These are phyloP conservation scores for Syrmaticus mikado DNA, from an alignment of 2,113 vertebrate genomes.

Conservation along the genomic window DNA sequence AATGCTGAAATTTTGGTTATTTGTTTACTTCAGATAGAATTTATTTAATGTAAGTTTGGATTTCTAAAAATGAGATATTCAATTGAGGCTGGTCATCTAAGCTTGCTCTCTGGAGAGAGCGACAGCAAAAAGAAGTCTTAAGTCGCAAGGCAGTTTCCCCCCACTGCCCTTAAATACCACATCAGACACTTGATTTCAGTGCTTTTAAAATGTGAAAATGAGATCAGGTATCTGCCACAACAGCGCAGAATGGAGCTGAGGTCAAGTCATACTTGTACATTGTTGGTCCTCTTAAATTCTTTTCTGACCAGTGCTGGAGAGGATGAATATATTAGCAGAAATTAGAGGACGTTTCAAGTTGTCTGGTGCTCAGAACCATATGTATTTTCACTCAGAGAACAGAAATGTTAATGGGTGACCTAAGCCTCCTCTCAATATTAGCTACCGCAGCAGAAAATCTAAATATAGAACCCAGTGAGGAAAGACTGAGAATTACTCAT, in stretches of 20 bases:
- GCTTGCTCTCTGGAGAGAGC: not conserved
- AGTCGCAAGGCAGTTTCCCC: not conserved
- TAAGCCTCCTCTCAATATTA: slow-evolving; percentile 26
- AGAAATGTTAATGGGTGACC: slow-evolving; percentile 32
- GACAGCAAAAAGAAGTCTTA: not conserved
- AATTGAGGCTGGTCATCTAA: not conserved
- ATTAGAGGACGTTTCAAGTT: slow-evolving; percentile 4
- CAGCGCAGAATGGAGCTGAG: not conserved
- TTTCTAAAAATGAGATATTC: not conserved
- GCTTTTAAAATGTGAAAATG: not conserved
- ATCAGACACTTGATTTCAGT: not conserved
- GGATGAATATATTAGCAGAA: not conserved
- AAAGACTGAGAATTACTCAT: slow-evolving; percentile 30
- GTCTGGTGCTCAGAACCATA: not conserved
- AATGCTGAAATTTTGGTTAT: not conserved
- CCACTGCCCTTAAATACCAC: not conserved
- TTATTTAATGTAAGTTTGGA: not conserved
- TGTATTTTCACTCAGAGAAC: not conserved
- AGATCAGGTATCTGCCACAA: not conserved
- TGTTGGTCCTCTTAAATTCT: not conserved
- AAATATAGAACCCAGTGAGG: slow-evolving; percentile 15
- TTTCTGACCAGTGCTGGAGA: not conserved
- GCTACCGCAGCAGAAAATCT: slow-evolving; percentile 34
- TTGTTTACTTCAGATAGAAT: not conserved
- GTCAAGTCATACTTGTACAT: slow-evolving; percentile 8